These are phyloP conservation scores for Ceyx margarethae DNA, from an alignment of 2,113 vertebrate species.

Conservation along the genomic window DNA sequence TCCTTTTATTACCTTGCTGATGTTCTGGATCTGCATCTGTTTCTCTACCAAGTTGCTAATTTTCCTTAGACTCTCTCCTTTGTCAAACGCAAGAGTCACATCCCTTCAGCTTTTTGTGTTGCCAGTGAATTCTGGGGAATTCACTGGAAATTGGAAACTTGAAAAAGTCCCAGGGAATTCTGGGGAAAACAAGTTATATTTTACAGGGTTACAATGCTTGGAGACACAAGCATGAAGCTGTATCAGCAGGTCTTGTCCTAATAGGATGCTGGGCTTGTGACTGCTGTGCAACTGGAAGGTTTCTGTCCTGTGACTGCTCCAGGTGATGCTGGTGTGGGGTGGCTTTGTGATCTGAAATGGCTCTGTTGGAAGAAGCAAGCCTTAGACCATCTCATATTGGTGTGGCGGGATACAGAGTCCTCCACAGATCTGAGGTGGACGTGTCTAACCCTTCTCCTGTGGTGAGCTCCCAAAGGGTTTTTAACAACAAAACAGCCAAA, in stretches of 20 bases:
- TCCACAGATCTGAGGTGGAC: background rate
- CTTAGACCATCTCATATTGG: background rate
- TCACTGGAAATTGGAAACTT: background rate
- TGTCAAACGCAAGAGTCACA: background rate
- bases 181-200: background rate
- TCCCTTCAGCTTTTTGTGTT: background rate
- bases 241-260: background rate
- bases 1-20: background rate
- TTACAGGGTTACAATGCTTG: background rate
- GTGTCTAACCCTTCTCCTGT: background rate
- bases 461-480: background rate
- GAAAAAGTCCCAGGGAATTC: background rate
- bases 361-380: background rate
- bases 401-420: background rate
- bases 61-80: background rate
- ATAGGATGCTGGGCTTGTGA: background rate
- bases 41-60: background rate
- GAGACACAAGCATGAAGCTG: accelerated
- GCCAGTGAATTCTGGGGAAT: background rate
- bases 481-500: background rate
- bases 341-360: accelerated
- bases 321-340: background rate
- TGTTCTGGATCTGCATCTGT: background rate
- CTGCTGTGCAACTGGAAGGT: background rate
- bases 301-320: background rate